phyloP scores from a whole-genome alignment of 2,113 vertebrate species.

The Gopherus evgoodei region DNA sequence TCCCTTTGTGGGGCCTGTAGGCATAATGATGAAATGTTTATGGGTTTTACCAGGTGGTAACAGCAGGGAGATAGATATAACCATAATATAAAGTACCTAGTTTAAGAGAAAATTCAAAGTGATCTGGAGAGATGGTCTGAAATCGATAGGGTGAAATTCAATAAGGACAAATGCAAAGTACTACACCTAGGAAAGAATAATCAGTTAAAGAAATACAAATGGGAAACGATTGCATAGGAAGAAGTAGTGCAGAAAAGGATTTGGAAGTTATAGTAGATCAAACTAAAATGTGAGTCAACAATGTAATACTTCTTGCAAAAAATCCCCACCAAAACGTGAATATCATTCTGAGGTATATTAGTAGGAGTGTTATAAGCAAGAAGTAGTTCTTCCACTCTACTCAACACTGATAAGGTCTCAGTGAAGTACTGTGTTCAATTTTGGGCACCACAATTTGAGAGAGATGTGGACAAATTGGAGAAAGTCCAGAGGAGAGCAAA shows the following conservation, averaged over 20 bases:
- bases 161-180: too few relatives aligned
- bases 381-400: background rate
- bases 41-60: background rate
- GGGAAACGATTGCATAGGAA: background rate
- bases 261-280: background rate
- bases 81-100: background rate
- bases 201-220: too few relatives aligned
- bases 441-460: background rate
- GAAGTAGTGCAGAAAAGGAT: background rate
- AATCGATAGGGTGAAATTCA: background rate
- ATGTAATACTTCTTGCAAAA: too few relatives aligned
- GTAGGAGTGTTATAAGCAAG: background rate
- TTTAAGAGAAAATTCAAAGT: background rate
- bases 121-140: background rate
- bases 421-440: background rate
- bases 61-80: background rate
- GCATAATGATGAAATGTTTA: background rate
- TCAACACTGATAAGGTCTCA: background rate
- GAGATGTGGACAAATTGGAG: background rate
- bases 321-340: too few relatives aligned
- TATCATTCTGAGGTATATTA: background rate
- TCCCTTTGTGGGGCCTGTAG: background rate
- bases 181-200: too few relatives aligned
- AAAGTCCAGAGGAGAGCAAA: background rate
- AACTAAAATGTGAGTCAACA: background rate